These are phyloP conservation scores for Apteryx mantelli DNA, from an alignment of 2,113 vertebrate species.

Conservation along the genomic window DNA sequence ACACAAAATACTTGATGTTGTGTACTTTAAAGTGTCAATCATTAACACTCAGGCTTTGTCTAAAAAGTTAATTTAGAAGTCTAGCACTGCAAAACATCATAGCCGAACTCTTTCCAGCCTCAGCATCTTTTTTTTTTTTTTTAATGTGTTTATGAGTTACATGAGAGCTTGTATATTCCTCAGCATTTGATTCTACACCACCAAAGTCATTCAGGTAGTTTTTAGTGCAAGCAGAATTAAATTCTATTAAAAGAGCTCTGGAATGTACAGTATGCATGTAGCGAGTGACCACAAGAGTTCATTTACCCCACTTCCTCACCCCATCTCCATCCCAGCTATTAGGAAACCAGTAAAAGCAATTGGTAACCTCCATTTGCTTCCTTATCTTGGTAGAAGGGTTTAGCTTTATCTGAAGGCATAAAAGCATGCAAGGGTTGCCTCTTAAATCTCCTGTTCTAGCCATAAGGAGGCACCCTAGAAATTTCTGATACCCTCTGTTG, in stretches of 20 bases:
- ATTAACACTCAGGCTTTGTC: background rate
- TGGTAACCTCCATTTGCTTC: background rate
- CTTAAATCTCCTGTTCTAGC: background rate
- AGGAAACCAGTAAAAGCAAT: background rate
- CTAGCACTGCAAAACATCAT: background rate
- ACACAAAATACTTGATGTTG: background rate
- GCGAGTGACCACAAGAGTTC: background rate
- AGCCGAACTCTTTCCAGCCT: background rate
- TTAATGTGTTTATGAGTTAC: background rate
- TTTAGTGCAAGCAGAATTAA: background rate
- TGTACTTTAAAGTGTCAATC: background rate
- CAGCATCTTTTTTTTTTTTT: background rate
- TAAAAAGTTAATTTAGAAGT: background rate
- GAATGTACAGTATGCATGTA: background rate
- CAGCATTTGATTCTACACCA: background rate
- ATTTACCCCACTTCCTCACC: background rate
- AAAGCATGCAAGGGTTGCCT: background rate
- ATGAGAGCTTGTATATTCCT: background rate
- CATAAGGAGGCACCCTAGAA: background rate
- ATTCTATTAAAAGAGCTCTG: background rate
- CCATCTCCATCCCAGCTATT: background rate
- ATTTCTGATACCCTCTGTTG: background rate
- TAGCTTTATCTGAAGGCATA: background rate
- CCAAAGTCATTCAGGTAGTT: background rate
- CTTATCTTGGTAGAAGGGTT: background rate